Conservation (phyloP, 2,888 invertebrate species). For the Monoplex corrugatus region DNA sequence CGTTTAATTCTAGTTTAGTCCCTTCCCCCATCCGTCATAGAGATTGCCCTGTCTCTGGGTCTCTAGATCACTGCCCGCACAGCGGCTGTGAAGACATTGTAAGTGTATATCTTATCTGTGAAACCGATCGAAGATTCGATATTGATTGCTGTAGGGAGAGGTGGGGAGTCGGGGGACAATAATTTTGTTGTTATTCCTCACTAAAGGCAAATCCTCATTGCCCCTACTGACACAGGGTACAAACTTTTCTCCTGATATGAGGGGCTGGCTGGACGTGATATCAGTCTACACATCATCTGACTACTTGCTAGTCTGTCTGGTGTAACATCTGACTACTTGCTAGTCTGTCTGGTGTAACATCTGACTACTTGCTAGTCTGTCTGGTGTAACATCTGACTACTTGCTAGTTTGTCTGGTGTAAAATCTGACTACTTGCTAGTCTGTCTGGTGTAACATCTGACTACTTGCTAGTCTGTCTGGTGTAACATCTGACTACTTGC, state of each 20-base stretch:
- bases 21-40: constrained; percentile 45
- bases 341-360: no score
- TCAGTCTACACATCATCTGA: background rate
- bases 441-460: no score
- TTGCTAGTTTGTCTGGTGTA: no score
- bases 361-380: no score
- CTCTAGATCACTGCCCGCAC: no score
- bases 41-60: constrained; percentile 46
- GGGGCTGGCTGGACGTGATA: background rate
- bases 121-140: constrained; percentile 53
- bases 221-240: background rate
- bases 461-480: no score
- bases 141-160: constrained; percentile 38
- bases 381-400: no score
- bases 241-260: background rate
- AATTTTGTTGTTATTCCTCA: background rate
- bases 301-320: background rate
- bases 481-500: no score
- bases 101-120: constrained; percentile 50
- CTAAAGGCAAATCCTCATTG: background rate
- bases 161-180: background rate
- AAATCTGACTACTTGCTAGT: no score
- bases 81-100: no score
- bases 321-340: background rate
- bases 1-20: constrained; percentile 53